Base-by-base conservation (phyloP, 2,113 vertebrate genomes). In the Pelecanus crispus region DNA sequence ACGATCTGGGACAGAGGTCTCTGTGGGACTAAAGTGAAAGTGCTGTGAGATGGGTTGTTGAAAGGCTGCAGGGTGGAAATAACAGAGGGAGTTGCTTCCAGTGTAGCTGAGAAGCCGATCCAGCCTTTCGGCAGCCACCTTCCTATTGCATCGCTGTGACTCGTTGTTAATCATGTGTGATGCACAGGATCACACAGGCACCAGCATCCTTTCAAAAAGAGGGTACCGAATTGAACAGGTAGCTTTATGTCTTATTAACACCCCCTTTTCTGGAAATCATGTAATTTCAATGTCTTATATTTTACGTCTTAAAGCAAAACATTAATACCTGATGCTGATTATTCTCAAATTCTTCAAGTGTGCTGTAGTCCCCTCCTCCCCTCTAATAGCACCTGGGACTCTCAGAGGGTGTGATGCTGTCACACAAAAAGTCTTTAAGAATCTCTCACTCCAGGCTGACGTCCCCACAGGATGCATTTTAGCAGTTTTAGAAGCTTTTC, bases 391-490 rank as follows among this genome's bases (percentile, higher is more conserved):
- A 92, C 71, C 92, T 90, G 90, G 93, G 92, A 92, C 68, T 97
- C 94, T 95, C 90, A 92, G 89, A 86, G 77, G 92, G 74, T 94
- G 88, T 95, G 95, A 97, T 96, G 91, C 96, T 97, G 96, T 97
- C 97, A 96, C 77, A 79, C 82, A 91, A 65, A 93, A 96, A 94
- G 94, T 96, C 96, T 97, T 97, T 96, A 95, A 97, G 91, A 90
- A 58, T 83, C 87, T 95, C 92, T 95, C 78, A 95, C 80, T 90
- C 53, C 52, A 89, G 89, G 86, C 86, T 94, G 96, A 95, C 94
- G 75, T 94, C 92, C 86, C 87, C 96, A 53, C 55, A 75, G 96
- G 97, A 77, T 88, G 47, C 80, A 62, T 97, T 96, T 96, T 77
- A 91, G 91, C 95, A 97, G 93, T 90, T 94, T 67, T 38, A 95